A percentile compares a stretch with the other conserved stretches of the same genome.
These are phyloP conservation scores for Dipodomys merriami DNA, from an alignment of 2,113 vertebrate genomes.

Conservation along the genomic window DNA sequence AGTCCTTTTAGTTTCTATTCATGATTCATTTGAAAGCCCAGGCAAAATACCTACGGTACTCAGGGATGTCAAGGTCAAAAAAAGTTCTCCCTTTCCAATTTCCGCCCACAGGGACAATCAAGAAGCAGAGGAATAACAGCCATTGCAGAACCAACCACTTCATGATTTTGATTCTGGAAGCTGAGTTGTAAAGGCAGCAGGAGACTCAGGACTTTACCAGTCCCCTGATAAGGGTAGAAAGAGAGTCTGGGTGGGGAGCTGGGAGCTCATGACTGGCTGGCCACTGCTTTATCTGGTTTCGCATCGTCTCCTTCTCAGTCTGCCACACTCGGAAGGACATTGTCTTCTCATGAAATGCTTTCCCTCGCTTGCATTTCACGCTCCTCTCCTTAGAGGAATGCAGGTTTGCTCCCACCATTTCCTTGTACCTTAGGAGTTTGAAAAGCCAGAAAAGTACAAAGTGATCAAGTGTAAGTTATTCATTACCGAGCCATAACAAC, in stretches of 20 bases:
- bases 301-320: not conserved
- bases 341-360: not conserved
- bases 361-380: not conserved
- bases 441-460: not conserved
- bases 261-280: not conserved
- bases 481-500: not conserved
- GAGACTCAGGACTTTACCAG: not conserved
- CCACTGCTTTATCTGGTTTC: not conserved
- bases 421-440: not conserved
- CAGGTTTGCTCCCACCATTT: not conserved
- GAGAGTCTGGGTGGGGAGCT: not conserved
- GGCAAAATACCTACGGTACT: constrained; percentile 12
- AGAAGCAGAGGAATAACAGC: not conserved
- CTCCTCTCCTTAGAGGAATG: not conserved
- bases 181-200: not conserved
- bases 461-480: not conserved
- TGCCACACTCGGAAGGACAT: not conserved
- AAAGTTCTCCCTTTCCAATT: not conserved
- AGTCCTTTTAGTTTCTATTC: not conserved
- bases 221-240: not conserved
- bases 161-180: not conserved
- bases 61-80: not conserved
- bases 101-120: not conserved
- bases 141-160: not conserved
- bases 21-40: not conserved